These are phyloP conservation scores for Luperina nickerlii DNA, from an alignment of 2,888 invertebrate genomes.

Conservation along the genomic window DNA sequence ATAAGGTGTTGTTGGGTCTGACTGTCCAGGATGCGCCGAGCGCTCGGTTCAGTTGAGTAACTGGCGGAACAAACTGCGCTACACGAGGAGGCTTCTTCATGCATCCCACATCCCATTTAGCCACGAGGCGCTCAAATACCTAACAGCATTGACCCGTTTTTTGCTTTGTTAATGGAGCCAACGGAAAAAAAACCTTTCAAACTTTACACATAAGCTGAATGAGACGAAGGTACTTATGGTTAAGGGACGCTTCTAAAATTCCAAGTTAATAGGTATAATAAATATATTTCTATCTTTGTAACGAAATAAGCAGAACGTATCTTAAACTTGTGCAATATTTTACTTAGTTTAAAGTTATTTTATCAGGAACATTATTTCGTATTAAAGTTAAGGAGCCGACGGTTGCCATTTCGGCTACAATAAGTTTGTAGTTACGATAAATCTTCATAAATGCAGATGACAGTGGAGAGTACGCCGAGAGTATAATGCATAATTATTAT, in stretches of 20 bases:
- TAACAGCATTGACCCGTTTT: neutral
- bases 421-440: slow-evolving; percentile 78
- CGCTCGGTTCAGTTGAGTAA: too few relatives aligned
- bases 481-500: slow-evolving; percentile 81
- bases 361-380: slow-evolving; percentile 66
- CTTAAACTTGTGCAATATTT: slow-evolving; percentile 64
- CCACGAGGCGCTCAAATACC: neutral
- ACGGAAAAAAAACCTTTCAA: neutral
- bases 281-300: slow-evolving; percentile 37
- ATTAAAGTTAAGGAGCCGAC: slow-evolving; percentile 64
- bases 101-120: neutral
- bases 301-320: slow-evolving; percentile 54
- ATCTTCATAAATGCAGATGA: slow-evolving; percentile 81
- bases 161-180: neutral
- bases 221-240: neutral
- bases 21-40: too few relatives aligned
- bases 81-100: too few relatives aligned
- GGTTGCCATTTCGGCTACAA: slow-evolving; percentile 68
- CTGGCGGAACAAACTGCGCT: too few relatives aligned
- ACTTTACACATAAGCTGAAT: neutral
- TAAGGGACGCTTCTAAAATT: neutral
- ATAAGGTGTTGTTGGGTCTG: too few relatives aligned
- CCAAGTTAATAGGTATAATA: neutral
- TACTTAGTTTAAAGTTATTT: slow-evolving; percentile 64
- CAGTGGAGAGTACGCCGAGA: slow-evolving; percentile 70